Percentiles rank a stretch among this genome's conserved stretches.
Conservation (phyloP, 2,888 invertebrate species). For the Polymixis flavicincta region DNA sequence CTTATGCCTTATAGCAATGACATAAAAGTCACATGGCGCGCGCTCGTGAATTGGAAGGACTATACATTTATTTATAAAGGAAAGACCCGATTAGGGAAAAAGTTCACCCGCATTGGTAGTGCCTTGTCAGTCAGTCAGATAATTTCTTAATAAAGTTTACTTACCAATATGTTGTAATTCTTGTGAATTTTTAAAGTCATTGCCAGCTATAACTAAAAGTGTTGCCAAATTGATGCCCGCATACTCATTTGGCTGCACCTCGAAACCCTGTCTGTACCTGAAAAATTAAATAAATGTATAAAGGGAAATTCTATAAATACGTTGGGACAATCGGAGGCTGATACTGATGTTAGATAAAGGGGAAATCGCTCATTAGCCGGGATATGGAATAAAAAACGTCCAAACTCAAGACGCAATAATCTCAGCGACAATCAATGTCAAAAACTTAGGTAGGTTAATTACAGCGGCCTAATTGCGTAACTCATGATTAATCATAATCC, state of each 20-base stretch:
- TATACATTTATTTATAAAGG: neutral
- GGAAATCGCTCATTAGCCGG: neutral
- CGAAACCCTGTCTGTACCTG: slow-evolving; percentile 98
- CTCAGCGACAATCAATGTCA: too few relatives aligned
- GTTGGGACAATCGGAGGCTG: neutral
- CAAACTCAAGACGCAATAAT: too few relatives aligned
- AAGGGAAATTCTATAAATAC: neutral
- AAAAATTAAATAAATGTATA: slow-evolving; percentile 50
- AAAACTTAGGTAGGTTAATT: too few relatives aligned
- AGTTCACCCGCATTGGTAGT: neutral
- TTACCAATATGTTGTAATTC: slow-evolving; percentile 97
- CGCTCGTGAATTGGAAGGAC: neutral
- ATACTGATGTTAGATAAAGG: neutral
- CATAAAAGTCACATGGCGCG: neutral
- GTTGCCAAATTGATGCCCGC: slow-evolving; percentile 99
- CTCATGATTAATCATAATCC: too few relatives aligned
- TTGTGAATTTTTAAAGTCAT: slow-evolving; percentile 97
- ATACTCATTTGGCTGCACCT: slow-evolving; percentile 99
- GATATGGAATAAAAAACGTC: too few relatives aligned
- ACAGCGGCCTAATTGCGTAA: too few relatives aligned
- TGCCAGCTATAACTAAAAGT: slow-evolving; percentile 98
- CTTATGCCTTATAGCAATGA: neutral
- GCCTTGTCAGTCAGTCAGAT: neutral
- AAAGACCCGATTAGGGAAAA: neutral
- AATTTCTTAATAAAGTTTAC: slow-evolving; percentile 10